phyloP scores from a whole-genome alignment of 92 coral and sea anemone species.

The Muricea muricata region DNA sequence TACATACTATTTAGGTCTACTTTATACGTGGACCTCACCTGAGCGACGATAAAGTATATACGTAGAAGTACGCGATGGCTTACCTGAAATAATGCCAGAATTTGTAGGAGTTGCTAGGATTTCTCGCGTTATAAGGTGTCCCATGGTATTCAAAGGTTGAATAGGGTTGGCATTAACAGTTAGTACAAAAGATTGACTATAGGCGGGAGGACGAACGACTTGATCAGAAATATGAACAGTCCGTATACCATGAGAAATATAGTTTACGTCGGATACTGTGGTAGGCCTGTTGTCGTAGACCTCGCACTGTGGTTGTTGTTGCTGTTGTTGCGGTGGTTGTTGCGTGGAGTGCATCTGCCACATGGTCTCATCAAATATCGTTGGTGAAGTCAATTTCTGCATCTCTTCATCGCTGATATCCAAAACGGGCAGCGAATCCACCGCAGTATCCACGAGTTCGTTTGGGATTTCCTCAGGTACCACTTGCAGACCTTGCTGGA shows the following conservation, averaged over 20 bases:
- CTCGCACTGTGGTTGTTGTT: slow-evolving; percentile 52
- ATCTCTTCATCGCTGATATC: slow-evolving; percentile 95
- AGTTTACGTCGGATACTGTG: slow-evolving; percentile 38
- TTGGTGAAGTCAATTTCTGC: slow-evolving; percentile 87
- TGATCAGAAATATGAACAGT: slow-evolving; percentile 56
- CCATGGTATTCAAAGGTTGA: slow-evolving; percentile 41
- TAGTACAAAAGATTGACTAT: slow-evolving; percentile 38
- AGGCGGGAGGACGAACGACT: slow-evolving; percentile 37
- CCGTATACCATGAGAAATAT: slow-evolving; percentile 44
- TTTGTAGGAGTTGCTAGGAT: slow-evolving; percentile 4
- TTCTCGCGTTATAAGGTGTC: slow-evolving; percentile 45
- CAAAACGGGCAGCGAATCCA: slow-evolving; percentile 68
- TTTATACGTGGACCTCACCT: neutral
- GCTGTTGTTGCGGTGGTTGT: slow-evolving; percentile 39
- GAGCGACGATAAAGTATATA: neutral
- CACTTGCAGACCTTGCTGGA: slow-evolving; percentile 81
- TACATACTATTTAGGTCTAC: neutral
- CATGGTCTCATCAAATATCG: slow-evolving; percentile 82
- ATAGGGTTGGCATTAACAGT: slow-evolving; percentile 41
- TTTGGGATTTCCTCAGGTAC: slow-evolving; percentile 93
- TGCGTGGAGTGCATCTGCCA: slow-evolving; percentile 56
- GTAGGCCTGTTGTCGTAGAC: slow-evolving; percentile 48
- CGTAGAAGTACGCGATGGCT: neutral
- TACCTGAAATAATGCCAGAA: slow-evolving; percentile 30
- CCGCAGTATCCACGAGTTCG: slow-evolving; percentile 80